Evolutionary conservation across 2,113 vertebrate genomes (phyloP).

Genomic region (Ochotona curzoniae): DNA sequence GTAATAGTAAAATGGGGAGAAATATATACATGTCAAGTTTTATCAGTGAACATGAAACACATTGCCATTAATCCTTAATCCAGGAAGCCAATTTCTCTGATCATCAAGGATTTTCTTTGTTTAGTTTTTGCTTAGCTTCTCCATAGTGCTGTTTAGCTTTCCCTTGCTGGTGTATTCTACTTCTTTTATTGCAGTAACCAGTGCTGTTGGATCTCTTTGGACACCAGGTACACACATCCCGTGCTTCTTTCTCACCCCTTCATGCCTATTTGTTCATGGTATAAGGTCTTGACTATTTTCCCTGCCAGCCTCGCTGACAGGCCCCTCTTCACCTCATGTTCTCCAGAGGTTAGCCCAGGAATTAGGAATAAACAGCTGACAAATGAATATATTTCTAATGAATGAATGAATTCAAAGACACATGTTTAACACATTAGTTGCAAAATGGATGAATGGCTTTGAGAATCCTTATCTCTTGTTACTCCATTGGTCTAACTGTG

Average conservation of each 20-base stretch:
- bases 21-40: neutral
- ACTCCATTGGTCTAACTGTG: neutral
- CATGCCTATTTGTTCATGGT: rapidly evolving
- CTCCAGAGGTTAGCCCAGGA: neutral
- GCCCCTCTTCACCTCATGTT: neutral
- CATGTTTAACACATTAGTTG: neutral
- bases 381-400: neutral
- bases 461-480: neutral
- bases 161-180: neutral
- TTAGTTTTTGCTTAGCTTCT: neutral
- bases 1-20: neutral
- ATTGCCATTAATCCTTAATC: neutral
- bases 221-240: rapidly evolving
- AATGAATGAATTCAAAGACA: neutral
- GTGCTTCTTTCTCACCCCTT: neutral
- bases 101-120: neutral
- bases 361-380: neutral
- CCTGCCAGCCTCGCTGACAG: neutral
- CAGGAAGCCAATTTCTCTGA: neutral
- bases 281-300: neutral
- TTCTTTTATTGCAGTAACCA: too few relatives aligned
- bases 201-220: rapidly evolving
- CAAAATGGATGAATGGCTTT: neutral
- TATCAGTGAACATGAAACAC: neutral
- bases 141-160: rapidly evolving